Evolutionary conservation across 2,888 invertebrate species (phyloP), one percentile per base, ranked within the genome.

Genomic region (Podabrus alpinus): DNA sequence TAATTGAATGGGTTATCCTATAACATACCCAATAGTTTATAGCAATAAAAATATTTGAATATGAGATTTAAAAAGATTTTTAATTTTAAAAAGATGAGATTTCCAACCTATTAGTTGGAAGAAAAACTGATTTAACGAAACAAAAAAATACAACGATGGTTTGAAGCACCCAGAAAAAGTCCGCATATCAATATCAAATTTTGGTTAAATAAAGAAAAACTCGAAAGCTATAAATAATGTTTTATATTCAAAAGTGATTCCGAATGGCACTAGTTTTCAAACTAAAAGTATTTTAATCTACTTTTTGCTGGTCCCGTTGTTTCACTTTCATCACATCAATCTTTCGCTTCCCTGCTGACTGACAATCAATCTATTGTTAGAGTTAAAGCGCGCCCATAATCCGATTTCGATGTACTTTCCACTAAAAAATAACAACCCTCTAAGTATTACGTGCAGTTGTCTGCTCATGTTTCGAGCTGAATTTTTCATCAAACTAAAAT

Each of bases 281-380:
- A 45, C 73, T 75, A 73, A 76, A 76, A 76, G 76, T 73, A 76
- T 76, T 76, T 76, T 76, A 76, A 76, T 76, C 73, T 76, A 73
- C 76, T 73, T 76, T 76, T 76, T 76, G 69, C 71, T 69, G 60
- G 64, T 69, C 73, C 71, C 71, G 71, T 76, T 76, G 76, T 76
- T 76, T 76, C 76, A 76, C 76, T 76, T 81, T 81, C 83, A 82
- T 82, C 83, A 81, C 83, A 84, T 84, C 84, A 84, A 85, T 84
- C 85, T 85, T 83, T 79, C 79, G 80, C 79, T 79, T 79, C 80
- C 79, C 81, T 80, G 81, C 81, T 82, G 84, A 82, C 84, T 83
- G 83, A 83, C 83, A 82, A 84, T 85, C 85, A 84, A 84, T 85
- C 84, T 84, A 82, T 82, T 82, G 81, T 81, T 80, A 80, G 79